Base-by-base conservation (phyloP, 1,140 invertebrate genomes). In the Lycorma delicatula region DNA sequence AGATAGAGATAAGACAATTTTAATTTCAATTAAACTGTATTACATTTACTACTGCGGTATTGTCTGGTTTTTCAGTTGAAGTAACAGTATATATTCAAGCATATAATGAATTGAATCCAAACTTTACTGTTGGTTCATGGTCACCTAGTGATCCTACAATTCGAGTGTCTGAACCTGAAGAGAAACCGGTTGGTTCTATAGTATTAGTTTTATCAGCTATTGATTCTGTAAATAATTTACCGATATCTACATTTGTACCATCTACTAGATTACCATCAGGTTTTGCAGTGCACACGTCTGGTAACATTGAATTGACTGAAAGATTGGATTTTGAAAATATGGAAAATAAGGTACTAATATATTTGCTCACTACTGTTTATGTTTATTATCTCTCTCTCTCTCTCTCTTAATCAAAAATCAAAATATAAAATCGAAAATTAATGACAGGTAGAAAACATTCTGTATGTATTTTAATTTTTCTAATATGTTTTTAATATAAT, bases 71-170 rank as follows among this genome's bases (percentile, higher is more conserved):
- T 67, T 28, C 61, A 74, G 73, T 79, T 1, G 86, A 89, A 65
- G 81, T 89, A 9, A 88, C 87, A 0, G 75, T 91, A 6, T 91
- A 89, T 65, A 80, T 91, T 7, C 85, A 89, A 71, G 85, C 86
- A 1, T 87, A 84, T 65, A 83, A 82, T 61, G 86, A 88, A 58
- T 82, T 84, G 57, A 87, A 87, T 71, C 88, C 88, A 0, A 79
- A 85, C 3, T 91, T 91, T 58, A 82, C 78, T 0, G 84, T 86
- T 58, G 57, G 76, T 2, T 81, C 82, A 9, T 86, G 84, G 84
- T 81, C 77, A 1, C 78, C 74, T 16, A 79, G 78, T 3, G 81
- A 83, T 62, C 85, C 82, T 0, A 73, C 80, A 1, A 82, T 89
- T 25, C 75, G 79, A 51, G 74, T 87, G 0, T 78, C 77, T 26